Base-by-base conservation (phyloP, 1,140 invertebrate species). In the Ceratina australensis region DNA sequence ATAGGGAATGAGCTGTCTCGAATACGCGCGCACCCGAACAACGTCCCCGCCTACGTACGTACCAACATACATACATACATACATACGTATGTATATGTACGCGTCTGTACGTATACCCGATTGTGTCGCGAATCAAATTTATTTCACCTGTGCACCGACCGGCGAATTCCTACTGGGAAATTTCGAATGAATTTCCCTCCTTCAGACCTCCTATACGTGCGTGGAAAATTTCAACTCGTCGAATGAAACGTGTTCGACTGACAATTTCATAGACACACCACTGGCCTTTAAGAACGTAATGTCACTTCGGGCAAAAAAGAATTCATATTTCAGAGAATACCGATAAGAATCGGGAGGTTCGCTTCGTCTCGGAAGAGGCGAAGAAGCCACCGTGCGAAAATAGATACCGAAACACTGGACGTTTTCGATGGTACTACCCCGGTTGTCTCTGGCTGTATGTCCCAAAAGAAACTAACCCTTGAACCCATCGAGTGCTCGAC, bases 391-490 rank as follows among this genome's bases (percentile, higher is more conserved):
- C 10, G 3, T 42, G 10, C 10, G 33, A 42, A 42, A 42, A 42
- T 7, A 42, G 47, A 26, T 54, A 71, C 67, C 24, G 15, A 57
- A 42, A 69, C 67, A 42, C 28, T 18, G 16, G 8, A 42, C 10
- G 60, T 24, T 13, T 50, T 24, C 20, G 5, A 20, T 24, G 20
- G 18, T 60, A 71, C 81, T 72, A n/a, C 57, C n/a, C n/a, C 24
- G 52, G 33, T 33, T 20, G 33, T 64, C 52, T 59, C 64, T 57
- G 28, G 42, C 24, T 54, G 47, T 10, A 33, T 75, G 73, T 67
- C 60, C 72, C 65, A 57, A 28, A 80, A 76, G 72, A 73, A 85
- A 85, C 84, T 85, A 85, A 84, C 75, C 83, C 83, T 52, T 54
- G 61, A 59, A 60, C 52, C 75, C 59, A 59, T 26, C 42, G 50